Evolutionary conservation across 2,797 vertebrate species (phyloP).

Genomic region (Danio kyathit): DNA sequence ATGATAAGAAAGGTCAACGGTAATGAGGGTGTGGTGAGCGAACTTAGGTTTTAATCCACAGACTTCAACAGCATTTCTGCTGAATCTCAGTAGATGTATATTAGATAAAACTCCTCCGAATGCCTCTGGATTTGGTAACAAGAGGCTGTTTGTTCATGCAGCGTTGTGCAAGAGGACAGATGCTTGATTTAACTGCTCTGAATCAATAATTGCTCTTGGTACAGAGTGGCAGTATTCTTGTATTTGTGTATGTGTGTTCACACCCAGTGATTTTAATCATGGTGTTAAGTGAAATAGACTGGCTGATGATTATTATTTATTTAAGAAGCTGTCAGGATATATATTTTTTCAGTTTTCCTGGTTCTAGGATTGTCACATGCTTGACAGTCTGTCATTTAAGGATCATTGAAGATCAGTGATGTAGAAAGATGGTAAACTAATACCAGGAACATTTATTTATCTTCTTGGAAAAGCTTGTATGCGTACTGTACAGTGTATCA

Average conservation of each 20-base stretch:
- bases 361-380: background rate
- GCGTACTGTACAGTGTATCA: no score
- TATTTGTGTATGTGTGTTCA: background rate
- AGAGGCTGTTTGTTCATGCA: slow-evolving; percentile 36
- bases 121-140: slow-evolving; percentile 20
- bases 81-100: background rate
- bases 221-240: slow-evolving; percentile 10
- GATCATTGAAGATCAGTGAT: background rate
- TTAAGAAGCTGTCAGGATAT: background rate
- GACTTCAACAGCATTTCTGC: no score
- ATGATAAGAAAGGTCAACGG: no score
- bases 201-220: slow-evolving; percentile 42
- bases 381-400: background rate
- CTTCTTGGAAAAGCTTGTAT: no score
- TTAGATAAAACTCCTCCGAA: slow-evolving; percentile 4
- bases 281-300: background rate
- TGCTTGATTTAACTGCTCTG: slow-evolving; percentile 1
- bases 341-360: background rate
- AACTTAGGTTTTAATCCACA: no score
- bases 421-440: background rate
- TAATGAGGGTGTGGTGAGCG: no score
- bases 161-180: slow-evolving; percentile 35
- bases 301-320: background rate
- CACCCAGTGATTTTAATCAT: background rate
- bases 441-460: no score